These are phyloP conservation scores for Anthrax anthrax DNA, from an alignment of 2,888 invertebrate genomes.

Conservation along the genomic window DNA sequence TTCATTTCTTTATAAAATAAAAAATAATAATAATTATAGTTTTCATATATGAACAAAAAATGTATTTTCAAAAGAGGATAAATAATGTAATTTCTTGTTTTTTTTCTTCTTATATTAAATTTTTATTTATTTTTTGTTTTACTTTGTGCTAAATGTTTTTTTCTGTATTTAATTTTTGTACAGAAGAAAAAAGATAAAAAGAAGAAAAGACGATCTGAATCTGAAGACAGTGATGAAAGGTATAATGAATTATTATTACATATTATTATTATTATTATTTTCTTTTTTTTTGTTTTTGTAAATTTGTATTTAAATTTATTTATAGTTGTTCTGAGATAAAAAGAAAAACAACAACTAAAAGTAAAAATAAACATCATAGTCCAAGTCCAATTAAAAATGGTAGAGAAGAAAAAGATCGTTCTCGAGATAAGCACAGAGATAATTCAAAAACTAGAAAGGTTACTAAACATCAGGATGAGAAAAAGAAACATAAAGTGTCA, in stretches of 20 bases:
- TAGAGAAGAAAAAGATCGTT: conserved; percentile 19
- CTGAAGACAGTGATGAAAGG: conserved; percentile 43
- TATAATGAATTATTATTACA: conserved; percentile 17
- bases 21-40: not conserved
- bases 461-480: not conserved
- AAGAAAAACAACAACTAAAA: not conserved
- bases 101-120: too few species aligned
- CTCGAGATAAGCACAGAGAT: conserved; percentile 8
- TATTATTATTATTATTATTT: too few species aligned
- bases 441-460: not conserved
- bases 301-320: not conserved
- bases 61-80: too few species aligned
- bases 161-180: conserved; percentile 15
- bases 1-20: too few species aligned
- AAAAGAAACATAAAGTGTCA: not conserved
- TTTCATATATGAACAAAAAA: too few species aligned
- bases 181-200: conserved; percentile 46
- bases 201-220: conserved; percentile 38
- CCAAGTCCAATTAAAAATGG: not conserved
- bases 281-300: too few species aligned
- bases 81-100: too few species aligned
- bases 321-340: conserved; percentile 17
- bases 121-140: too few species aligned
- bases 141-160: too few species aligned
- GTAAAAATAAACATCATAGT: not conserved